Percentiles rank a stretch among this genome's conserved stretches.
These are phyloP conservation scores for Lysandra coridon DNA, from an alignment of 2,888 invertebrate genomes.

Conservation along the genomic window DNA sequence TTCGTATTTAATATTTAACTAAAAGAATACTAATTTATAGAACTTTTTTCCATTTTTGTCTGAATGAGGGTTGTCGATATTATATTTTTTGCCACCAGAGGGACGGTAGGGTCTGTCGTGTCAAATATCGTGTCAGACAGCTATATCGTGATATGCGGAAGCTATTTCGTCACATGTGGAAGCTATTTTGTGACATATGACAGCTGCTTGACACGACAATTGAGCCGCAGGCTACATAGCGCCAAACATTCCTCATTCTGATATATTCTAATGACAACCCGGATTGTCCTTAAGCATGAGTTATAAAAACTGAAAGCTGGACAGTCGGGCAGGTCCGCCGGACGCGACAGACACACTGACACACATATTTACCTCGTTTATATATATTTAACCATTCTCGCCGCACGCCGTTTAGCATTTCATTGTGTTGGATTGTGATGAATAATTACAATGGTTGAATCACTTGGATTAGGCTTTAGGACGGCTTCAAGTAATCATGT, in stretches of 20 bases:
- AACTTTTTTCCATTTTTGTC: background rate
- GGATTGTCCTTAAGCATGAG: conserved; percentile 5
- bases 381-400: conserved; percentile 64
- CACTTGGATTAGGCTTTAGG: background rate
- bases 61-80: too few species aligned
- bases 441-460: background rate
- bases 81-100: too few species aligned
- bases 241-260: background rate
- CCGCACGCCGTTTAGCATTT: conserved; percentile 54
- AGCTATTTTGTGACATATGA: too few species aligned
- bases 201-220: too few species aligned
- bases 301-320: conserved; percentile 26
- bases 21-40: background rate
- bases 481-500: background rate
- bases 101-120: too few species aligned
- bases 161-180: too few species aligned
- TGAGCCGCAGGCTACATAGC: too few species aligned
- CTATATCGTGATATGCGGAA: too few species aligned
- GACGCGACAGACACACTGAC: conserved; percentile 65
- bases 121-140: too few species aligned
- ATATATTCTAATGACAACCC: conserved; percentile 2
- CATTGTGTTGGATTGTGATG: conserved; percentile 45
- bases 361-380: conserved; percentile 65
- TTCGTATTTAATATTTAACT: too few species aligned
- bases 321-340: conserved; percentile 41